Evolutionary conservation across 2,797 vertebrate genomes (phyloP), one percentile per base, ranked within the genome.

Genomic region (Nannoperca obscura): DNA sequence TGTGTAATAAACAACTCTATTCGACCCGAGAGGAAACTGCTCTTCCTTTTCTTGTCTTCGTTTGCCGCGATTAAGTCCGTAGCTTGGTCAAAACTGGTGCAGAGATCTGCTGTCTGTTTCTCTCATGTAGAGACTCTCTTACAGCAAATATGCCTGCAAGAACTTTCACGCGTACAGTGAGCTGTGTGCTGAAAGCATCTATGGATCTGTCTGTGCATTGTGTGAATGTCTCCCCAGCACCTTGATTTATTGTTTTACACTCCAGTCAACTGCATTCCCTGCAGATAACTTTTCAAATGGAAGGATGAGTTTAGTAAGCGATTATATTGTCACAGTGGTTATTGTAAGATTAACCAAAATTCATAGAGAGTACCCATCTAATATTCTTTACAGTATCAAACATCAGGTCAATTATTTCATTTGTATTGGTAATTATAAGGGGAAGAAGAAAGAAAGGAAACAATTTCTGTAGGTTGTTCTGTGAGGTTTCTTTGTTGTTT

Each of bases 161-260:
- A 40, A 64, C 49, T 50, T 78, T 62, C 53, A 47, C 4, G 38
- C 71, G 53, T 62, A 81, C 74, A 24, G 3, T 83, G 30, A 47
- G 67, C 57, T 80, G 80, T 85, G 81, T 84, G 61, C 42, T 46
- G 71, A 78, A 71, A 40, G 47, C 86, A 17, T 66, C 34, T 54
- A 59, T 88, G 87, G 52, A 71, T 84, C 47, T 66, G 91, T 89
- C 68, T 84, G 74, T 81, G 81, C 83, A 84, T 90, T 81, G 42
- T 89, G 91, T 90, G 22, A 66, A 86, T 92, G 83, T 88, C 64
- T 85, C 65, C 88, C 49, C 67, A 74, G 59, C 62, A 80, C 82
- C 83, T 80, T 81, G 78, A 75, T 70, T 74, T 74, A 78, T 66
- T 75, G 71, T 79, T 11, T 71, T 91, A 80, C 89, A 88, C 72